phyloP scores from a whole-genome alignment of 2,888 invertebrate genomes.

The Euzophera pinguis region DNA sequence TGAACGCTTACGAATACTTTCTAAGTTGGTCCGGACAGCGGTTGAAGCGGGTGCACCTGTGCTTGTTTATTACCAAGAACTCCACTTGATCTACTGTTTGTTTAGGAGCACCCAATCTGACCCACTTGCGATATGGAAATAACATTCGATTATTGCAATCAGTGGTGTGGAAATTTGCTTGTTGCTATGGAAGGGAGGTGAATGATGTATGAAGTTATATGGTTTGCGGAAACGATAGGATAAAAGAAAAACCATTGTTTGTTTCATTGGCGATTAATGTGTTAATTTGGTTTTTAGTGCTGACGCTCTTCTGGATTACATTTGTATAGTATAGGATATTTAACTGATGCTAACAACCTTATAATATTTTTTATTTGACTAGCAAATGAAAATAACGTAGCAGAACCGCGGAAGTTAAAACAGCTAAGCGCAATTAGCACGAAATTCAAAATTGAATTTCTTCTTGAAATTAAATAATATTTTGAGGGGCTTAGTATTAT shows the following conservation, averaged over 20 bases:
- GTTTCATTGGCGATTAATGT: too few relatives aligned
- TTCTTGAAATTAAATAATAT: slow-evolving; percentile 66
- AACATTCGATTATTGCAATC: slow-evolving; percentile 43
- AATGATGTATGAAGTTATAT: not conserved
- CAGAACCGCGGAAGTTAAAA: too few relatives aligned
- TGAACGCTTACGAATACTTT: slow-evolving; percentile 74
- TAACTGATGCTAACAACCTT: too few relatives aligned
- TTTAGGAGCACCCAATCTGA: slow-evolving; percentile 52
- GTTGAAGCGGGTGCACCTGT: slow-evolving; percentile 62
- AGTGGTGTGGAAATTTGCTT: slow-evolving; percentile 15
- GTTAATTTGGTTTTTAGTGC: too few relatives aligned
- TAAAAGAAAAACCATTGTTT: too few relatives aligned
- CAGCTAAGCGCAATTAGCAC: not conserved
- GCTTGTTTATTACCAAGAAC: slow-evolving; percentile 66
- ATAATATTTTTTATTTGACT: too few relatives aligned
- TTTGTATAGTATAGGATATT: too few relatives aligned
- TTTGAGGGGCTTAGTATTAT: slow-evolving; percentile 68
- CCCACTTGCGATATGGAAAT: slow-evolving; percentile 59
- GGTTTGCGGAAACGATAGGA: too few relatives aligned
- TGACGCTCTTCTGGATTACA: too few relatives aligned
- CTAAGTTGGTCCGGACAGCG: slow-evolving; percentile 62
- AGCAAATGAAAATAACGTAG: too few relatives aligned
- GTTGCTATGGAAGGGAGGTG: not conserved
- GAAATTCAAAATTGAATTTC: slow-evolving; percentile 28
- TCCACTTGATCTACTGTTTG: slow-evolving; percentile 56